Evolutionary conservation across 2,888 invertebrate genomes (phyloP).

Genomic region (Diogma glabrata): DNA sequence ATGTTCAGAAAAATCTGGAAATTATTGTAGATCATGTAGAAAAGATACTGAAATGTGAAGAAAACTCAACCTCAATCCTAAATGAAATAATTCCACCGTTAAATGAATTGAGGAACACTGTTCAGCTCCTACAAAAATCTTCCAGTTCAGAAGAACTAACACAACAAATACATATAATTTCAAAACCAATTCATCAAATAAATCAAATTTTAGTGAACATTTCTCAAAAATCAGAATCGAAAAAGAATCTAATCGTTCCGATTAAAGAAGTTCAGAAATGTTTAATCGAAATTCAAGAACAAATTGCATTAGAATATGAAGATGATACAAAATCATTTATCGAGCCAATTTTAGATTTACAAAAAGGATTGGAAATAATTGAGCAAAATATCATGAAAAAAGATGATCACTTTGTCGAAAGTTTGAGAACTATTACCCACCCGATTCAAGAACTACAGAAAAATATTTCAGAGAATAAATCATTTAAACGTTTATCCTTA

Average conservation of each 20-base stretch:
- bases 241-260: constrained; percentile 16
- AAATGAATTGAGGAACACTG: background rate
- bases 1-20: constrained; percentile 3
- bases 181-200: background rate
- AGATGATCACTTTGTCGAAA: constrained; percentile 13
- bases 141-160: background rate
- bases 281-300: constrained; percentile 32
- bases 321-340: constrained; percentile 35
- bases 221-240: background rate
- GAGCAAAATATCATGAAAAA: constrained; percentile 10
- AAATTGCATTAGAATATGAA: constrained; percentile 29
- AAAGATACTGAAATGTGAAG: background rate
- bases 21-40: background rate
- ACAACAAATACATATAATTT: background rate
- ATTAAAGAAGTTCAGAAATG: constrained; percentile 30
- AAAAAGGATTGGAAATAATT: background rate
- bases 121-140: background rate
- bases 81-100: background rate
- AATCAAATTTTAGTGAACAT: background rate
- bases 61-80: background rate
- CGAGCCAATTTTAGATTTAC: constrained; percentile 33
- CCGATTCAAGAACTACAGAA: constrained; percentile 22
- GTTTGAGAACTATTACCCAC: constrained; percentile 16
- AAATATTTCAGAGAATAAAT: too few species aligned
- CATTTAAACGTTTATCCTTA: constrained; percentile 16